Conservation (phyloP, 2,113 vertebrate genomes). For the Aviceda subcristata region DNA sequence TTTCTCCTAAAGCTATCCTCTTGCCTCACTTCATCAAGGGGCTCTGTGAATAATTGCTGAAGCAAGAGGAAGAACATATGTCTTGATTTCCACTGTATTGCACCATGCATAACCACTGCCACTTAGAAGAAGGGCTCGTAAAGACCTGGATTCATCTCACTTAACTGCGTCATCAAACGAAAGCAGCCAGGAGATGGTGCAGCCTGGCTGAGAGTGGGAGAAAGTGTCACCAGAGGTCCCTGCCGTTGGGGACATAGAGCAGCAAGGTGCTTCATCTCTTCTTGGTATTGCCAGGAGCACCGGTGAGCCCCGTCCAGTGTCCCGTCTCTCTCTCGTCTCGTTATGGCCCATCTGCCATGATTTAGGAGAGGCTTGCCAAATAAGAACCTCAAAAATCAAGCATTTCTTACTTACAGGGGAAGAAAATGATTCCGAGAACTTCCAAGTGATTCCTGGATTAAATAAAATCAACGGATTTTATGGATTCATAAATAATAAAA, state of each 20-base stretch:
- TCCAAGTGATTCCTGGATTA: background rate
- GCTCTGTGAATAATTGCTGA: slow-evolving; percentile 20
- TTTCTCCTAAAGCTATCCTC: background rate
- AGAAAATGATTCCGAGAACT: background rate
- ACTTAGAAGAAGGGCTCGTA: background rate
- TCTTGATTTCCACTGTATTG: slow-evolving; percentile 15
- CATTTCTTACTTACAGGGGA: background rate
- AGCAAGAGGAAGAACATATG: background rate
- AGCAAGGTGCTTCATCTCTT: background rate
- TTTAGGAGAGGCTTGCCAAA: background rate
- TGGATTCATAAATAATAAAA: background rate
- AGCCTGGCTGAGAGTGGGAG: background rate
- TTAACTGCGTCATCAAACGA: background rate
- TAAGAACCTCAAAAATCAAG: background rate
- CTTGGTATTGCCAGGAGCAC: background rate
- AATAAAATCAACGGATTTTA: background rate
- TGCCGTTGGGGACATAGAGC: background rate
- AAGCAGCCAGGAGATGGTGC: background rate
- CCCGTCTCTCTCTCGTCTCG: background rate
- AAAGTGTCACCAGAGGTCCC: background rate
- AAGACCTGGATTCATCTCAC: slow-evolving; percentile 39
- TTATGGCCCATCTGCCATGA: background rate
- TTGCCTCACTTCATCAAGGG: background rate
- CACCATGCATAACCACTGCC: background rate
- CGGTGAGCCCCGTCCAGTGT: accelerated